Evolutionary conservation across 2,888 invertebrate genomes (phyloP).

Genomic region (Scaptomyza polygonia): DNA sequence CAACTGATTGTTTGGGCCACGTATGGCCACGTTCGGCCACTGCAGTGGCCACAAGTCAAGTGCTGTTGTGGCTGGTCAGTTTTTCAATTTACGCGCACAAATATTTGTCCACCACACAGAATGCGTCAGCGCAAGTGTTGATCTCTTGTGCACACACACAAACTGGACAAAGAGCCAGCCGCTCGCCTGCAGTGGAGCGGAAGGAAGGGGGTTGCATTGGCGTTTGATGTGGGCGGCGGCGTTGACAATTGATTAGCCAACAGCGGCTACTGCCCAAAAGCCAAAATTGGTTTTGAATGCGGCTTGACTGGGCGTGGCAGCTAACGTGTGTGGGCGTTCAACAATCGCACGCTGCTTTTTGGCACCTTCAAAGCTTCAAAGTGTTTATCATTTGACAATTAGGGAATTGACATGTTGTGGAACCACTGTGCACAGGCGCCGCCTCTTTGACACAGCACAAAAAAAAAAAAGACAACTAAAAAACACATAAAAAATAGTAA

Average conservation of each 20-base stretch:
- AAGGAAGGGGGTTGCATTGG: conserved; percentile 30
- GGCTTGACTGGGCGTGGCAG: conserved; percentile 23
- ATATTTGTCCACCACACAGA: conserved; percentile 71
- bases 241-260: conserved; percentile 76
- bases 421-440: conserved; percentile 44
- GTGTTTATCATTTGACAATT: conserved; percentile 68
- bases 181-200: conserved; percentile 1
- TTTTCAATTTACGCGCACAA: conserved; percentile 74
- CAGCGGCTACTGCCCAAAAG: conserved; percentile 46
- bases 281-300: conserved; percentile 66
- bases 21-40: conserved; percentile 37
- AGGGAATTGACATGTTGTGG: conserved; percentile 69
- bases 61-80: conserved; percentile 81
- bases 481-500: not conserved
- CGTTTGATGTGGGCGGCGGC: conserved; percentile 79
- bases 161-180: conserved; percentile 31
- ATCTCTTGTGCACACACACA: conserved; percentile 69
- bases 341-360: conserved; percentile 49
- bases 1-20: conserved; percentile 35
- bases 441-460: conserved; percentile 8
- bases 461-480: not conserved
- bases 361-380: conserved; percentile 49
- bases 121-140: conserved; percentile 78
- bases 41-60: conserved; percentile 74
- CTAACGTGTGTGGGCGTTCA: conserved; percentile 59